phyloP scores from a whole-genome alignment of 2,113 vertebrate species.

The Furnarius figulus region DNA sequence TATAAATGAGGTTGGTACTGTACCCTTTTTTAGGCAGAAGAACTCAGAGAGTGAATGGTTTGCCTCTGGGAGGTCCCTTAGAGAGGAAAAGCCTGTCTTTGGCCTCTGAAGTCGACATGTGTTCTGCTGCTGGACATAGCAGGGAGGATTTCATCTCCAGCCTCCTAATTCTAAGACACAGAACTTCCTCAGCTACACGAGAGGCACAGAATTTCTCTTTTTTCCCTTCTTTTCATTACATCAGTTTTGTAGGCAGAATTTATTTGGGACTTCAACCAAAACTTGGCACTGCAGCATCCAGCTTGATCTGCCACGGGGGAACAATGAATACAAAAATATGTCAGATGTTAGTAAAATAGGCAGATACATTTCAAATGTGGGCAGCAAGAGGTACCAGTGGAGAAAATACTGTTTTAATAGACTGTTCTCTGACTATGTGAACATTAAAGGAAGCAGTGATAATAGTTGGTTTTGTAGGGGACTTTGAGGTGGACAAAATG shows the following conservation, averaged over 20 bases:
- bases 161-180: slow-evolving; percentile 9
- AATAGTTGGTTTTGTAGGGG: slow-evolving; percentile 38
- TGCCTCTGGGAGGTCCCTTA: background rate
- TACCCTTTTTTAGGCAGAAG: background rate
- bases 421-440: slow-evolving; percentile 21
- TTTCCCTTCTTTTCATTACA: background rate
- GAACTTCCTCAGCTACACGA: background rate
- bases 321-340: slow-evolving; percentile 49
- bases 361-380: slow-evolving; percentile 28
- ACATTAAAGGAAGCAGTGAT: slow-evolving; percentile 47
- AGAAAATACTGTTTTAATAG: slow-evolving; percentile 42
- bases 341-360: slow-evolving; percentile 53
- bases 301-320: background rate
- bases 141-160: slow-evolving; percentile 33
- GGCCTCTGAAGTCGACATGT: slow-evolving; percentile 15
- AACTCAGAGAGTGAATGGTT: background rate
- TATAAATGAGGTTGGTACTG: background rate
- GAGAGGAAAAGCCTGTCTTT: background rate
- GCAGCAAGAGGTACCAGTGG: background rate
- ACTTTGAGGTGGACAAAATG: slow-evolving; percentile 45
- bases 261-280: slow-evolving; percentile 22
- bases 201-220: background rate
- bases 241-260: slow-evolving; percentile 34
- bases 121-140: slow-evolving; percentile 15
- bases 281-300: background rate